Conservation (phyloP, 1,140 invertebrate genomes). For the Dysdera silvatica region DNA sequence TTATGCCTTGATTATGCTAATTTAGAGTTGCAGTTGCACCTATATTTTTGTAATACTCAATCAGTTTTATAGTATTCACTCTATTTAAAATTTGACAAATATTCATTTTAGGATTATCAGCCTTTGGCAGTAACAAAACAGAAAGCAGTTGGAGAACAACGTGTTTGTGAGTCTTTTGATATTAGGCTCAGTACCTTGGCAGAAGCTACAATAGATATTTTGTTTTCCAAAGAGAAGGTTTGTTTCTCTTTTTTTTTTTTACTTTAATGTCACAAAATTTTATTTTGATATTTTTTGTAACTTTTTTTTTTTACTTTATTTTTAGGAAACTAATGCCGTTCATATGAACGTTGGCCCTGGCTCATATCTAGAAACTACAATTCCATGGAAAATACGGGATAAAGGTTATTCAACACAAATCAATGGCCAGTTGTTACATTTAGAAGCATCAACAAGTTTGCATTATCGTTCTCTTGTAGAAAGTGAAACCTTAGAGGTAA, state of each 20-base stretch:
- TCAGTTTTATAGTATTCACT: too few relatives aligned
- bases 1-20: too few relatives aligned
- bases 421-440: conserved; percentile 80
- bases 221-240: conserved; percentile 88
- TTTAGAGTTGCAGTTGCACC: too few relatives aligned
- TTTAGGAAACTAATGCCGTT: conserved; percentile 82
- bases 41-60: too few relatives aligned
- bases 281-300: conserved; percentile 7
- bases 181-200: conserved; percentile 80
- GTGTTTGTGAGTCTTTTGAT: conserved; percentile 84
- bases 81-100: too few relatives aligned
- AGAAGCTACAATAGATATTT: conserved; percentile 86
- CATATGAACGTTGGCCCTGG: conserved; percentile 88
- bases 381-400: conserved; percentile 80
- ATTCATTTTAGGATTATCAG: conserved; percentile 40
- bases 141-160: conserved; percentile 73
- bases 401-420: conserved; percentile 83
- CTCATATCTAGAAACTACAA: conserved; percentile 88
- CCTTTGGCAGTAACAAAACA: conserved; percentile 42
- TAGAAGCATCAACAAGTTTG: conserved; percentile 89
- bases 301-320: conserved; percentile 25
- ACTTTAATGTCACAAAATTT: neutral
- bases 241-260: neutral
- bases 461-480: conserved; percentile 78
- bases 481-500: conserved; percentile 80